phyloP scores from a whole-genome alignment of 2,113 vertebrate species.

The Erythrocercus mccallii region DNA sequence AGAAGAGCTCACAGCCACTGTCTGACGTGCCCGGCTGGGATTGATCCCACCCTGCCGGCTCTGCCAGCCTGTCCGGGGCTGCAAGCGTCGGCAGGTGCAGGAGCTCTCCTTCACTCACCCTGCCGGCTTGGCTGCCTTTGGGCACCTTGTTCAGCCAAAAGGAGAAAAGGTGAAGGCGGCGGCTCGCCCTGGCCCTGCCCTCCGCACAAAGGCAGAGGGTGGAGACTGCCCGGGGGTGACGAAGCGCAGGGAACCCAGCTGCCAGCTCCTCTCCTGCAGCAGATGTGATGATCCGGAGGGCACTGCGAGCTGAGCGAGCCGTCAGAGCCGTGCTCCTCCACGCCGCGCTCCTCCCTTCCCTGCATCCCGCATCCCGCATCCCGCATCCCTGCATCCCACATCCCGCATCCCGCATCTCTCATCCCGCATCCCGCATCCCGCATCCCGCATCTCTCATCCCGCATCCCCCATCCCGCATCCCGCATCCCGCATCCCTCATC shows the following conservation, averaged over 20 bases:
- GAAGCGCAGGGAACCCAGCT: accelerated
- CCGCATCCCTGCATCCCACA: background rate
- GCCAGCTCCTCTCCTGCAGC: background rate
- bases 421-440: background rate
- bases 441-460: too few relatives aligned
- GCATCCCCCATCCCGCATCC: background rate
- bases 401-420: too few relatives aligned
- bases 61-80: accelerated
- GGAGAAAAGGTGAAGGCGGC: background rate
- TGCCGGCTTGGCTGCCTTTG: accelerated
- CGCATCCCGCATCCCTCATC: background rate
- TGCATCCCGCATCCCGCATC: background rate
- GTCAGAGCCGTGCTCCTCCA: accelerated
- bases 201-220: background rate
- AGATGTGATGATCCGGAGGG: background rate
- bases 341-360: background rate
- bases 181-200: background rate
- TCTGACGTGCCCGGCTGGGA: accelerated
- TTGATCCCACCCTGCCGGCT: background rate
- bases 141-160: background rate
- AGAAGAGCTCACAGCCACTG: background rate
- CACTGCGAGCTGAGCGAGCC: accelerated
- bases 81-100: background rate
- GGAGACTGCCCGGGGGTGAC: background rate
- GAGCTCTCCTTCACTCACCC: accelerated